Conservation (phyloP, 2,113 vertebrate species). For the Numenius arquata region DNA sequence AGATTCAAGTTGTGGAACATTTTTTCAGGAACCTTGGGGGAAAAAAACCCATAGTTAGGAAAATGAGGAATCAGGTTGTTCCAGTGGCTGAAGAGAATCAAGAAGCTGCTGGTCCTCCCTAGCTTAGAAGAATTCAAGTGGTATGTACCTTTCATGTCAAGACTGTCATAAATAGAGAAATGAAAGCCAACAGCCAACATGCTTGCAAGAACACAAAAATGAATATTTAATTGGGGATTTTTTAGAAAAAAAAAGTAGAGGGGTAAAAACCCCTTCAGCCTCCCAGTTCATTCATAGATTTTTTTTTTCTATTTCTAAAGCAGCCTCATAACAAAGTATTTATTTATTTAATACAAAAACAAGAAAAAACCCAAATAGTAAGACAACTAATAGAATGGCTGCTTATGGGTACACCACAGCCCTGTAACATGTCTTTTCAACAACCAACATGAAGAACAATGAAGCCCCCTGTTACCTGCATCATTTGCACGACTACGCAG, state of each 20-base stretch:
- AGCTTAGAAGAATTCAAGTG: neutral
- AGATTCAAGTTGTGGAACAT: neutral
- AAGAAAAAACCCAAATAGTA: neutral
- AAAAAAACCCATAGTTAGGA: neutral
- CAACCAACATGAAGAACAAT: neutral
- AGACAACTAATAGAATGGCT: neutral
- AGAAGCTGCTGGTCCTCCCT: neutral
- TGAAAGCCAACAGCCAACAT: neutral
- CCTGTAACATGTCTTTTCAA: neutral
- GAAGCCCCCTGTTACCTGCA: neutral
- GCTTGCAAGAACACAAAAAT: neutral
- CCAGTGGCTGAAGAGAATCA: neutral
- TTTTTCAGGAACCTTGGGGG: neutral
- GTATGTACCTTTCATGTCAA: neutral
- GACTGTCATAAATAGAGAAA: neutral
- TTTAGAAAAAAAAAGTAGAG: neutral
- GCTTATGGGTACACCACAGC: neutral
- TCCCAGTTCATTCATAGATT: neutral
- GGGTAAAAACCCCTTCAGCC: neutral
- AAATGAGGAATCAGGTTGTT: neutral
- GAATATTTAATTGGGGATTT: neutral
- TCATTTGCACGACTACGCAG: neutral
- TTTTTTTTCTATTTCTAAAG: neutral
- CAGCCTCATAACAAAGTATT: neutral
- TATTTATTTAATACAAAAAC: neutral